Conservation (phyloP, 2,888 invertebrate species). For the Nephrotoma appendiculata region DNA sequence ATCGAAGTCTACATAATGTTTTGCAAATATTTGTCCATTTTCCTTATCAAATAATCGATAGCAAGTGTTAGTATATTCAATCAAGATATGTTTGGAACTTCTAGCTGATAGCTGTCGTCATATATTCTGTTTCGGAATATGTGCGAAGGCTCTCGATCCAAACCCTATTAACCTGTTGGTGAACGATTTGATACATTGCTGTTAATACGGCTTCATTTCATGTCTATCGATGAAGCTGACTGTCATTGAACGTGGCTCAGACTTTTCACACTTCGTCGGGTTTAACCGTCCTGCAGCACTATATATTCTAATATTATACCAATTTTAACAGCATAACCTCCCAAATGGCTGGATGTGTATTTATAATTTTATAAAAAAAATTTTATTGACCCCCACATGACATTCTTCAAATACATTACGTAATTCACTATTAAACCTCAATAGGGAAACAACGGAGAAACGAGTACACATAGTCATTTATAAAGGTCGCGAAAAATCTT, state of each 20-base stretch:
- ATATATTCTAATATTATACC: background rate
- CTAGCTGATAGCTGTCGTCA: slow-evolving; percentile 7
- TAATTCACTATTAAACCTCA: too few relatives aligned
- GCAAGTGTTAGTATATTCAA: background rate
- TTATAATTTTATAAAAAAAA: too few relatives aligned
- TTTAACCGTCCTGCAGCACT: background rate
- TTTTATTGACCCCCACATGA: background rate
- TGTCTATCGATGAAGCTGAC: background rate
- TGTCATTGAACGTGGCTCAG: background rate
- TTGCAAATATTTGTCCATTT: background rate
- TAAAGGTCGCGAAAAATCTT: background rate
- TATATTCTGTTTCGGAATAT: slow-evolving; percentile 6
- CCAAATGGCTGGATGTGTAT: too few relatives aligned
- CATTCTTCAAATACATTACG: background rate
- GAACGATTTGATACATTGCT: too few relatives aligned
- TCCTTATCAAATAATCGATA: background rate
- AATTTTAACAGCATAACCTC: too few relatives aligned
- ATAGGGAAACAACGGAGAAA: background rate
- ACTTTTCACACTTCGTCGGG: background rate
- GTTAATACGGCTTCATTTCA: too few relatives aligned
- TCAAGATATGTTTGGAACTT: background rate
- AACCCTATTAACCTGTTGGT: too few relatives aligned
- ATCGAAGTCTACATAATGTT: slow-evolving; percentile 5
- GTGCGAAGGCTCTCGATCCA: background rate
- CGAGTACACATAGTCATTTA: background rate